phyloP scores from a whole-genome alignment of 2,113 vertebrate genomes.

The Brachirus orientalis region DNA sequence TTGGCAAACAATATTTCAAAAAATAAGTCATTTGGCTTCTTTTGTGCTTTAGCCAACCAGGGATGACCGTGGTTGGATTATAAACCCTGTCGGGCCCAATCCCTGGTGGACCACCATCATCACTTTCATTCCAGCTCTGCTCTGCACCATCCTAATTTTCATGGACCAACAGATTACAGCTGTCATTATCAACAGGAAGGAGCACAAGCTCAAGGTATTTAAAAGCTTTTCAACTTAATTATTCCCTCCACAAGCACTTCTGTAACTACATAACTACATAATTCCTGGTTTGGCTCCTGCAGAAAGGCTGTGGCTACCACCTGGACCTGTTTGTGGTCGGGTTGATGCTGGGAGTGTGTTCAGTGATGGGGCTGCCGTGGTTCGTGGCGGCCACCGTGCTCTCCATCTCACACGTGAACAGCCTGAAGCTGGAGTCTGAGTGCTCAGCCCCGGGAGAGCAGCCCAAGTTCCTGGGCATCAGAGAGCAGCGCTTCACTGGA shows the following conservation, averaged over 20 bases:
- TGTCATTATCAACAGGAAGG: conserved; percentile 99
- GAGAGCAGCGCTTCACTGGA: conserved; percentile 97
- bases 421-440: conserved; percentile 97
- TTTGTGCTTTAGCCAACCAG: conserved; percentile 88
- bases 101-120: conserved; percentile 98
- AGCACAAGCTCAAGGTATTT: conserved; percentile 97
- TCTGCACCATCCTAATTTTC: conserved; percentile 99
- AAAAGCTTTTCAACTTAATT: background rate
- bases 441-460: conserved; percentile 98
- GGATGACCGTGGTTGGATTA: conserved; percentile 96
- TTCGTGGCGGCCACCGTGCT: conserved; percentile 98
- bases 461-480: conserved; percentile 97
- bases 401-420: conserved; percentile 98
- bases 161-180: conserved; percentile 99
- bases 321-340: conserved; percentile 96
- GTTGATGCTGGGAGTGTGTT: conserved; percentile 97
- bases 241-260: background rate
- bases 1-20: no score
- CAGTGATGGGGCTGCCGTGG: conserved; percentile 97
- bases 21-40: background rate
- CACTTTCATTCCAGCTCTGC: conserved; percentile 91
- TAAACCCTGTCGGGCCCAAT: conserved; percentile 95
- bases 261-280: background rate
- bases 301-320: conserved; percentile 95
- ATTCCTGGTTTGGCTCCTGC: conserved; percentile 3